Conservation (phyloP, 2,888 invertebrate species). For the Drosophila recens region DNA sequence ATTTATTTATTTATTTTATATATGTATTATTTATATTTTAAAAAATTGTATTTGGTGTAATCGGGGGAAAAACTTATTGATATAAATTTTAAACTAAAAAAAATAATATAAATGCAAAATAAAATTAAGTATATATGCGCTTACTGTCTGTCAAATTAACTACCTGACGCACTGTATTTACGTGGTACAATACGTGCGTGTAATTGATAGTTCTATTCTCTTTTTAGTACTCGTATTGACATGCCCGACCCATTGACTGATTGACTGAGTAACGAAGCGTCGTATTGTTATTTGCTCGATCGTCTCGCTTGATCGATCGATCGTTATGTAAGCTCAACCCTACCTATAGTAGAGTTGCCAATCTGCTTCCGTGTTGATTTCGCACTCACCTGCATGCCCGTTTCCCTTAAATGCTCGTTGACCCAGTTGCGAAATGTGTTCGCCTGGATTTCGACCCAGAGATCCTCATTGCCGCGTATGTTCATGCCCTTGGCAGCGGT, state of each 20-base stretch:
- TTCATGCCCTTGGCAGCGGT: conserved; percentile 98
- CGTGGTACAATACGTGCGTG: conserved; percentile 15
- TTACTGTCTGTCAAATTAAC: neutral
- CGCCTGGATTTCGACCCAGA: conserved; percentile 98
- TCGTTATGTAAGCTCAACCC: conserved; percentile 43
- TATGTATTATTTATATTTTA: too few relatives aligned
- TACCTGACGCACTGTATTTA: neutral
- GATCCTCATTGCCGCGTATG: conserved; percentile 96
- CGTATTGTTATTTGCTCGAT: conserved; percentile 36
- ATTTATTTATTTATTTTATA: too few relatives aligned
- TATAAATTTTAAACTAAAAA: too few relatives aligned
- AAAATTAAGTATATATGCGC: too few relatives aligned
- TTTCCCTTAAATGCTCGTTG: conserved; percentile 94
- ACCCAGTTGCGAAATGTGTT: conserved; percentile 99
- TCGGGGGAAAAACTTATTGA: too few relatives aligned
- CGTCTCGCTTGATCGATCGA: conserved; percentile 32
- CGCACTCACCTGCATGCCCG: conserved; percentile 88
- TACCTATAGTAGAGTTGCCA: neutral
- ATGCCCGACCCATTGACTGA: conserved; percentile 41
- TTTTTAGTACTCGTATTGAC: neutral
- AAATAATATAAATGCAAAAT: too few relatives aligned
- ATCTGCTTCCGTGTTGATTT: neutral
- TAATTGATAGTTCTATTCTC: conserved; percentile 54
- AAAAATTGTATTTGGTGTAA: too few relatives aligned
- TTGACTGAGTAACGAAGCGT: conserved; percentile 41